Base-by-base conservation (phyloP, 2,888 invertebrate genomes). In the Minunthozetes semirufus region DNA sequence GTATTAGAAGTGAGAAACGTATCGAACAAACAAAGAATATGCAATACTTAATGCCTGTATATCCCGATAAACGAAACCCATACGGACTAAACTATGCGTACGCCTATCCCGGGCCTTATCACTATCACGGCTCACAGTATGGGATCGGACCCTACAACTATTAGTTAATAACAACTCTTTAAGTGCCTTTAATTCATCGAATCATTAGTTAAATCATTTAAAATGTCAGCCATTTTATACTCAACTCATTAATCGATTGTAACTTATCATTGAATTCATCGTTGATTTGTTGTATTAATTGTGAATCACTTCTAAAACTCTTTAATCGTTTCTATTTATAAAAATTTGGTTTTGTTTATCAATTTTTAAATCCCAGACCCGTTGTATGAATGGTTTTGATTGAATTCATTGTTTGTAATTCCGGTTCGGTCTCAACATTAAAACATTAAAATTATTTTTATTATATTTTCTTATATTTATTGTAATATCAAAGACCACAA, bases 21-120 rank as follows among this genome's bases (percentile, higher is more conserved):
- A 89, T 91, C 84, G 94, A 94, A 85, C 93, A 94, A 86, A 93
- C 93, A 85, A 89, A 94, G 87, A 94, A 94, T 87, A 92, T 94
- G 90, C 94, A 94, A 88, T 94, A 94, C 86, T 88, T 94, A 86
- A 79, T 79, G 79, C 66, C 87, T 92, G 94, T 94, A 81, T 94
- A 94, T 85, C 94, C 94, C 72, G 94, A 94, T 84, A 94, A 94
- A 85, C 93, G 94, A 83, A 93, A 92, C 80, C 79, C 80, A 1
- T 80, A 80, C 59, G 79, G 78, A 3, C 77, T 80, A 15, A 78
- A 79, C 3, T 92, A 93, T 82, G 92, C 93, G 19, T 94, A 93
- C 83, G 90, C 92, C 73, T 93, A 93, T 85, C 90, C 93, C 76
- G 92, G 92, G 46, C 91, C 91, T 82, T 94, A 94, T 63, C 79